phyloP scores from a whole-genome alignment of 1,140 invertebrate species.

The Ceratina australensis region DNA sequence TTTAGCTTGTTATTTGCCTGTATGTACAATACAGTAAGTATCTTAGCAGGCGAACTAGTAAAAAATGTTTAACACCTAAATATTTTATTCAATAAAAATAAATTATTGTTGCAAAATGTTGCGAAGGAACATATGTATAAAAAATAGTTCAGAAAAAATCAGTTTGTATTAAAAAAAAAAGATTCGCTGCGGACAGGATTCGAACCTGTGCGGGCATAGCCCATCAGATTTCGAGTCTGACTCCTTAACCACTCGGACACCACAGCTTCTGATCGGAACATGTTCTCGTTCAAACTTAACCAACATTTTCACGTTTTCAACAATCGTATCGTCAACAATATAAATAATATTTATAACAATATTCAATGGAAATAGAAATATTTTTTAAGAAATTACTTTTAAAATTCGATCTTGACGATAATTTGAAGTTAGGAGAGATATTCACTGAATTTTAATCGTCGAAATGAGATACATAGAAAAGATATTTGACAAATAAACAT shows the following conservation, averaged over 20 bases:
- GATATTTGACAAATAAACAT: too few relatives aligned
- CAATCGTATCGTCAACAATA: not conserved
- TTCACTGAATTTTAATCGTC: too few relatives aligned
- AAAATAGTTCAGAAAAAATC: not conserved
- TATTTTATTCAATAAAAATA: constrained; percentile 9
- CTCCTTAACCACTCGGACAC: constrained; percentile 83
- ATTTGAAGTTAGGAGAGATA: too few relatives aligned
- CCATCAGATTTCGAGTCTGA: constrained; percentile 84
- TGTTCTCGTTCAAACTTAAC: not conserved
- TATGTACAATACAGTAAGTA: too few relatives aligned
- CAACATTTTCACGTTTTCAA: accelerated
- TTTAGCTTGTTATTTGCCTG: too few relatives aligned
- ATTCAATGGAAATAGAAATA: not conserved
- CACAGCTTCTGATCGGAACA: constrained; percentile 18
- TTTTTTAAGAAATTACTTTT: too few relatives aligned
- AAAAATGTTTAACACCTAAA: not conserved
- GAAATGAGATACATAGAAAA: too few relatives aligned
- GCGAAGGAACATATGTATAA: not conserved
- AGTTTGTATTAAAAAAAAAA: constrained; percentile 58
- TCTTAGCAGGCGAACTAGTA: too few relatives aligned
- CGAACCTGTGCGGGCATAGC: constrained; percentile 84
- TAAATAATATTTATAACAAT: not conserved
- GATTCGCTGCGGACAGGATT: constrained; percentile 83
- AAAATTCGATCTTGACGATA: too few relatives aligned
- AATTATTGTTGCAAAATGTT: not conserved